Percentiles rank a stretch among this genome's conserved stretches.
Evolutionary conservation across 2,797 vertebrate species (phyloP).

Genomic region (Rhadinocentrus ornatus): DNA sequence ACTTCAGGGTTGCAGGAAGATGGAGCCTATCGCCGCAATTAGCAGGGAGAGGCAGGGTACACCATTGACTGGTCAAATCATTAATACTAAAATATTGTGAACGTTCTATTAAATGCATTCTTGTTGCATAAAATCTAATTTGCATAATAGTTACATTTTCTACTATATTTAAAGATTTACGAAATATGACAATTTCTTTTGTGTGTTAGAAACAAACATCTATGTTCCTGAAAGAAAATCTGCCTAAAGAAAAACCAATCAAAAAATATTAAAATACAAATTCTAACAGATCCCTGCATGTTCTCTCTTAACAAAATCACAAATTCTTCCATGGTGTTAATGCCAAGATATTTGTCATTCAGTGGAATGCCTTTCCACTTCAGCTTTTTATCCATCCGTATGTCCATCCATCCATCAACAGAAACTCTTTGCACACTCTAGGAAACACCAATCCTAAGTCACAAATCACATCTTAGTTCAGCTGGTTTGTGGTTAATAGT

Average conservation of each 20-base stretch:
- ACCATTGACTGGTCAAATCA: too few species aligned
- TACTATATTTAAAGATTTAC: neutral
- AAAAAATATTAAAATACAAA: neutral
- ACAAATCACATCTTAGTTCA: too few species aligned
- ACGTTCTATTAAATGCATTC: too few species aligned
- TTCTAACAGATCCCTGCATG: too few species aligned
- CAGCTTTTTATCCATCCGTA: conserved; percentile 15
- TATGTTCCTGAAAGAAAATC: conserved; percentile 17
- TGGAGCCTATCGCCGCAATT: too few species aligned
- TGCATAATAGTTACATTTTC: neutral
- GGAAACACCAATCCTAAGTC: too few species aligned
- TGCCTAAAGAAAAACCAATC: conserved; percentile 7
- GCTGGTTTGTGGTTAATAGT: too few species aligned
- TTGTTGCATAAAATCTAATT: too few species aligned
- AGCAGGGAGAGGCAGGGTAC: too few species aligned
- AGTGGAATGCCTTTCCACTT: neutral
- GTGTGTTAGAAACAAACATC: neutral
- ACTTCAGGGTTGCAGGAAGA: too few species aligned
- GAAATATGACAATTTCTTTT: neutral
- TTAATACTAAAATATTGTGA: too few species aligned
- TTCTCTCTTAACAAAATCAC: conserved; percentile 24
- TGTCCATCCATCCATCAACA: neutral
- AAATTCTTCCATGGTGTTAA: conserved; percentile 28
- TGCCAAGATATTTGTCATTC: conserved; percentile 42
- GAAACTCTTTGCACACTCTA: too few species aligned